Percentiles rank a stretch among this genome's conserved stretches.
Evolutionary conservation across 2,888 invertebrate genomes (phyloP).

Genomic region (Ophioninae sp.): DNA sequence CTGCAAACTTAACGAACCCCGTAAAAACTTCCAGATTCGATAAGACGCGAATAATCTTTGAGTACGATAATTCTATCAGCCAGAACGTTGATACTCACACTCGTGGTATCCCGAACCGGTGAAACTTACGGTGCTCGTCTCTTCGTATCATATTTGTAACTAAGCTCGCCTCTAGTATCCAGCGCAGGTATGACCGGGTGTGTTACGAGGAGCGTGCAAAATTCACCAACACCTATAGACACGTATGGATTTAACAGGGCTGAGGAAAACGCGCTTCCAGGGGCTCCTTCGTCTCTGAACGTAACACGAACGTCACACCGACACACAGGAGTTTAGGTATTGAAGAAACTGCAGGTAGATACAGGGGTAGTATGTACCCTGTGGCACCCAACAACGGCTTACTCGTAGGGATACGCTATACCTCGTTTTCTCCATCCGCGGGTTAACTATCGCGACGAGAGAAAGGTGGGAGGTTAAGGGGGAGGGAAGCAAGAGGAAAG

Average conservation of each 20-base stretch:
- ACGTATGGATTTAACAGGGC: constrained; percentile 13
- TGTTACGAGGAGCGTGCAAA: constrained; percentile 39
- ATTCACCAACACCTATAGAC: constrained; percentile 27
- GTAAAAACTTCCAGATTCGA: constrained; percentile 12
- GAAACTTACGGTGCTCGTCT: constrained; percentile 26
- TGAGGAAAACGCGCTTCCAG: constrained; percentile 5
- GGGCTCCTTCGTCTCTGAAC: constrained; percentile 1
- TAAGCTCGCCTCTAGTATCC: constrained; percentile 56
- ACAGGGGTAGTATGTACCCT: constrained; percentile 48
- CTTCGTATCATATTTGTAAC: constrained; percentile 55
- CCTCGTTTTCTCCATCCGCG: constrained; percentile 66
- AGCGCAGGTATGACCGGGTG: constrained; percentile 58
- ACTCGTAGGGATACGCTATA: constrained; percentile 61
- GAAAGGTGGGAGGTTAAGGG: constrained; percentile 39
- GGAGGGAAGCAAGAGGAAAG: constrained; percentile 21
- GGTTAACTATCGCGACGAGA: constrained; percentile 71
- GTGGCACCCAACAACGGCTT: constrained; percentile 33
- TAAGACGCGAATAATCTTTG: constrained; percentile 18
- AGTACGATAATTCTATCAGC: constrained; percentile 41
- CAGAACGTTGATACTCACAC: background rate
- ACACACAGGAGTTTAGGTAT: background rate
- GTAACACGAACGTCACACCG: constrained; percentile 1
- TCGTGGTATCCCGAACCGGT: constrained; percentile 24
- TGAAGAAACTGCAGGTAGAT: constrained; percentile 49
- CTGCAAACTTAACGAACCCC: too few relatives aligned